phyloP scores from a whole-genome alignment of 2,113 vertebrate species.

The Pedionomus torquatus region DNA sequence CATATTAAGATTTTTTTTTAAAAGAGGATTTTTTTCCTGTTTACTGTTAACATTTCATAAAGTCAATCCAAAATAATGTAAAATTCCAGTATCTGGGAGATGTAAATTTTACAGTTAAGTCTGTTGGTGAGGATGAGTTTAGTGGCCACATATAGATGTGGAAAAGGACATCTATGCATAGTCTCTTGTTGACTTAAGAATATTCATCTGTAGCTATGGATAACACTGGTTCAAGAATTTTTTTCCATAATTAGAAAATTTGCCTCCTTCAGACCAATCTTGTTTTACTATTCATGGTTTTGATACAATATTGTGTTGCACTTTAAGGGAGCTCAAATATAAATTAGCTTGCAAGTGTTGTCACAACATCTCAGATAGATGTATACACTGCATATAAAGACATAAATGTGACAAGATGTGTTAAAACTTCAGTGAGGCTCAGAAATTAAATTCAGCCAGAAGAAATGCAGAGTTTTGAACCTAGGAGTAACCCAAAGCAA shows the following conservation, averaged over 20 bases:
- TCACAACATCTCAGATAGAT: neutral
- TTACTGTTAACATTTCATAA: neutral
- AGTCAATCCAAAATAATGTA: neutral
- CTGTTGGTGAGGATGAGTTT: neutral
- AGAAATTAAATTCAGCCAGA: neutral
- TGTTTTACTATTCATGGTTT: neutral
- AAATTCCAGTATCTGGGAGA: neutral
- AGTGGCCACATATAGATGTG: neutral
- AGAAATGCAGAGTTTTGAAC: neutral
- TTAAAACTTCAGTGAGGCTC: neutral
- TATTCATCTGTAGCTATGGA: neutral
- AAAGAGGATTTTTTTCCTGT: neutral
- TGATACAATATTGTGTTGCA: too few species aligned
- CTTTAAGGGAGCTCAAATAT: neutral
- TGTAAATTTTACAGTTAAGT: neutral
- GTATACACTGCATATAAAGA: neutral
- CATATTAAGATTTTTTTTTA: neutral
- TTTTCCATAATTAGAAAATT: neutral
- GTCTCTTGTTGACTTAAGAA: neutral
- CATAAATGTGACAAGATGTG: neutral
- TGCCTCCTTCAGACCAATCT: neutral
- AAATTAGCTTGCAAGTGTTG: neutral
- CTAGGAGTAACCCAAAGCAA: neutral
- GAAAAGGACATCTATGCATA: neutral
- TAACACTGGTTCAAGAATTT: neutral